Percentiles rank a stretch among this genome's conserved stretches.
These are phyloP conservation scores for Capitulum mitella DNA, from an alignment of 2,888 invertebrate species.

Conservation along the genomic window DNA sequence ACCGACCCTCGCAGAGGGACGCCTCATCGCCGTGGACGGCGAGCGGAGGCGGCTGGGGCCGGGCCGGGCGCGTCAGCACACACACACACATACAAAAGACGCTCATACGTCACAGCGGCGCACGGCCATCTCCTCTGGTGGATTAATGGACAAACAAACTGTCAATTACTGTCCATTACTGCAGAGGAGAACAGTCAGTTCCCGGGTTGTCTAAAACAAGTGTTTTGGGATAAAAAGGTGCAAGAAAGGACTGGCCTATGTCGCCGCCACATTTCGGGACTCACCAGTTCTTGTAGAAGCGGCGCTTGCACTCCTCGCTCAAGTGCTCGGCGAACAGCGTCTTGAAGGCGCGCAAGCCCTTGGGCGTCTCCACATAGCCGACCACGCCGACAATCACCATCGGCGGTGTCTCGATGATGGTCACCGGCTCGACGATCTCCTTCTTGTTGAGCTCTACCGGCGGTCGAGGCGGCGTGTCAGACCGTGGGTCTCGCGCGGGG, in stretches of 20 bases:
- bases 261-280: constrained; percentile 40
- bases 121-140: no score
- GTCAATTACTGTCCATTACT: no score
- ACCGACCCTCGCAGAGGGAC: neutral
- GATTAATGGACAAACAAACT: no score
- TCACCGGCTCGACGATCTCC: constrained; percentile 98
- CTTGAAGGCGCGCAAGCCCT: constrained; percentile 86
- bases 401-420: constrained; percentile 95
- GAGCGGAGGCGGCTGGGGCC: constrained; percentile 7
- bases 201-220: no score
- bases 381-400: constrained; percentile 96
- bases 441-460: constrained; percentile 98
- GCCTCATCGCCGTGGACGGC: constrained; percentile 2
- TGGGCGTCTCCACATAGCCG: constrained; percentile 98
- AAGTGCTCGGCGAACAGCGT: constrained; percentile 99
- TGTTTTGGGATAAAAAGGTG: no score
- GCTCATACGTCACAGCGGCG: no score
- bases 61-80: constrained; percentile 9
- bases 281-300: constrained; percentile 99
- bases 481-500: no score
- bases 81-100: no score
- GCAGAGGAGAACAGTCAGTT: no score
- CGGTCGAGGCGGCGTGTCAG: constrained; percentile 13
- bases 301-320: constrained; percentile 94
- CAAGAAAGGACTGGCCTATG: no score